A percentile compares a stretch with the other conserved stretches of the same genome.
Evolutionary conservation across 2,113 vertebrate species (phyloP).

Genomic region (Poeciliopsis retropinna): DNA sequence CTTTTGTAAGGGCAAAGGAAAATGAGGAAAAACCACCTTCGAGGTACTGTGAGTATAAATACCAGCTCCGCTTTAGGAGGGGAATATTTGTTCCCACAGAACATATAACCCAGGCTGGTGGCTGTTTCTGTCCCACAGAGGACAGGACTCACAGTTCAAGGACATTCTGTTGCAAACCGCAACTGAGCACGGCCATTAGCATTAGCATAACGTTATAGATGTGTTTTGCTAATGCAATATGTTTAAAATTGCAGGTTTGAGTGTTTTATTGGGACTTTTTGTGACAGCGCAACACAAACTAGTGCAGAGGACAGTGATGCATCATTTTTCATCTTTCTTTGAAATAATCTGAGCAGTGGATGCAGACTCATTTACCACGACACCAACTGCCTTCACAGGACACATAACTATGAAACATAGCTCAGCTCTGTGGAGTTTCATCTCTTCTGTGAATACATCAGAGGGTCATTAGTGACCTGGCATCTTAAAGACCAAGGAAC

Average conservation of each 20-base stretch:
- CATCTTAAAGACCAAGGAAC: neutral
- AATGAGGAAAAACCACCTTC: constrained; percentile 50
- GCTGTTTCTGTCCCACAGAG: constrained; percentile 27
- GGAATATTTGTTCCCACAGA: constrained; percentile 5
- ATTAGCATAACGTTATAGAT: constrained; percentile 55
- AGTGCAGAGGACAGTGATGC: neutral
- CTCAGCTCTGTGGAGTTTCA: neutral
- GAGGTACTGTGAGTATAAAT: constrained; percentile 34
- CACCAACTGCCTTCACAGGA: neutral
- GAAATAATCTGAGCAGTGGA: neutral
- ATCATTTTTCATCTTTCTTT: neutral
- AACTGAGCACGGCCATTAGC: constrained; percentile 50
- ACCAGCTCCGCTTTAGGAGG: constrained; percentile 11
- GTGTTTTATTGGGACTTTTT: neutral
- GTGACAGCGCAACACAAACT: neutral
- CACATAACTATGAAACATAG: neutral
- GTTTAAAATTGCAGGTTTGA: neutral
- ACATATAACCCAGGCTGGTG: constrained; percentile 32
- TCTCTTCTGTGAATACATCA: neutral
- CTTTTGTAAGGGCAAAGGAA: constrained; percentile 50
- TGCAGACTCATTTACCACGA: neutral
- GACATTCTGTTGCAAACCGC: constrained; percentile 29
- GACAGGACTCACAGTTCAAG: constrained; percentile 39
- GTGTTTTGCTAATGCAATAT: constrained; percentile 4
- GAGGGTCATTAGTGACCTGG: neutral